phyloP scores from a whole-genome alignment of 2,888 invertebrate genomes.

The Spodoptera picta region DNA sequence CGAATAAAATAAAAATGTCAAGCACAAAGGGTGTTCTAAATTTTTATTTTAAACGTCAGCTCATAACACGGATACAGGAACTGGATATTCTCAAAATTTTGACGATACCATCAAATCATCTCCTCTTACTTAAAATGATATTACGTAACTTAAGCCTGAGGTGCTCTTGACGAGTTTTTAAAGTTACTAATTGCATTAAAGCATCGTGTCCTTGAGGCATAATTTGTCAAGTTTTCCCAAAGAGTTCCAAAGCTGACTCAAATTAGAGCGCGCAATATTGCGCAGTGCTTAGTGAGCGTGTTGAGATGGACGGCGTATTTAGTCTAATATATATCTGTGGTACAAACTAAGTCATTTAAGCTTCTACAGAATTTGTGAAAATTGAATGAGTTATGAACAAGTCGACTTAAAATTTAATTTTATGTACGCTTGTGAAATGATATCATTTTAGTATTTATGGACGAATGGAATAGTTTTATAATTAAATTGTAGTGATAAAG shows the following conservation, averaged over 20 bases:
- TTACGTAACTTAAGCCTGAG: neutral
- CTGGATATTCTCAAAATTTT: too few species aligned
- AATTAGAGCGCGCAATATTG: too few species aligned
- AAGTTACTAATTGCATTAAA: too few species aligned
- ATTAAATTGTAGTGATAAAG: neutral
- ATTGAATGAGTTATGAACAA: slow-evolving; percentile 7
- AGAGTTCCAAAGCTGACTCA: too few species aligned
- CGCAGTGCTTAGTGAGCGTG: too few species aligned
- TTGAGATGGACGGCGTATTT: too few species aligned
- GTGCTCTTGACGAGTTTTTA: too few species aligned
- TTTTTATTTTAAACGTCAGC: slow-evolving; percentile 4
- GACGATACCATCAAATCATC: too few species aligned
- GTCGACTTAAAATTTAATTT: slow-evolving; percentile 18
- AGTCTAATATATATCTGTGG: neutral
- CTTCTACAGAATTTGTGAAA: slow-evolving; percentile 14
- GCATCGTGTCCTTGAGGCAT: too few species aligned
- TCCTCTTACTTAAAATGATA: neutral
- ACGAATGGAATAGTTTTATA: slow-evolving; percentile 1
- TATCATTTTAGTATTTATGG: slow-evolving; percentile 16
- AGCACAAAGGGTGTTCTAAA: slow-evolving; percentile 13
- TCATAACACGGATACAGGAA: too few species aligned
- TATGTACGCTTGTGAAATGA: slow-evolving; percentile 1
- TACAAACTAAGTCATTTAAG: slow-evolving; percentile 17
- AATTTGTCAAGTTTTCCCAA: too few species aligned
- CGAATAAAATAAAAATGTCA: slow-evolving; percentile 12